Evolutionary conservation across 2,888 invertebrate species (phyloP).

Genomic region (Pristionchus exspectatus): DNA sequence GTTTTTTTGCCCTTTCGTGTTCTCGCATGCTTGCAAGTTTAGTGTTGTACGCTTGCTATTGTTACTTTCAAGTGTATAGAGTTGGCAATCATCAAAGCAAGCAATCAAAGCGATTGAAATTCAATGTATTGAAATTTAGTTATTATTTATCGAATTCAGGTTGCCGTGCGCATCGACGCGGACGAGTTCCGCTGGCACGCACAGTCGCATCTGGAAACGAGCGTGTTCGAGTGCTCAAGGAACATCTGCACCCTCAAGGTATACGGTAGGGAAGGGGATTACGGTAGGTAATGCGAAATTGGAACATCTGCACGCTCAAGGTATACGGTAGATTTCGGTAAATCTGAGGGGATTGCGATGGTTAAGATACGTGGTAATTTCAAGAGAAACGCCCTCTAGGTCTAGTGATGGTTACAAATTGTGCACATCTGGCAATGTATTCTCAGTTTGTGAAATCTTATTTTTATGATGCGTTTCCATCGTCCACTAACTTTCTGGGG

Average conservation of each 20-base stretch:
- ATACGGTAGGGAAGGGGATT: not conserved
- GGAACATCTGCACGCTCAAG: not conserved
- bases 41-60: no score
- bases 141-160: not conserved
- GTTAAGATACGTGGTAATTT: not conserved
- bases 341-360: not conserved
- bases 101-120: no score
- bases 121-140: no score
- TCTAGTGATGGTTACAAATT: not conserved
- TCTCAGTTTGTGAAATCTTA: not conserved
- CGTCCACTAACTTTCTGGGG: not conserved
- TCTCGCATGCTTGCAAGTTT: no score
- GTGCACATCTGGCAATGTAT: not conserved
- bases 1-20: no score
- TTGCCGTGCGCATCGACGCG: not conserved
- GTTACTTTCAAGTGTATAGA: not conserved
- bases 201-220: not conserved
- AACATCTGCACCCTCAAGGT: slow-evolving; percentile 30
- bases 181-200: not conserved
- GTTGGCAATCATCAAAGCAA: no score
- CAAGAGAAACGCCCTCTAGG: not conserved
- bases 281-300: not conserved
- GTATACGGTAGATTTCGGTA: not conserved
- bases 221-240: slow-evolving; percentile 27
- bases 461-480: not conserved